Conservation (phyloP, 1,140 invertebrate species). For the Diuraphis noxia region DNA sequence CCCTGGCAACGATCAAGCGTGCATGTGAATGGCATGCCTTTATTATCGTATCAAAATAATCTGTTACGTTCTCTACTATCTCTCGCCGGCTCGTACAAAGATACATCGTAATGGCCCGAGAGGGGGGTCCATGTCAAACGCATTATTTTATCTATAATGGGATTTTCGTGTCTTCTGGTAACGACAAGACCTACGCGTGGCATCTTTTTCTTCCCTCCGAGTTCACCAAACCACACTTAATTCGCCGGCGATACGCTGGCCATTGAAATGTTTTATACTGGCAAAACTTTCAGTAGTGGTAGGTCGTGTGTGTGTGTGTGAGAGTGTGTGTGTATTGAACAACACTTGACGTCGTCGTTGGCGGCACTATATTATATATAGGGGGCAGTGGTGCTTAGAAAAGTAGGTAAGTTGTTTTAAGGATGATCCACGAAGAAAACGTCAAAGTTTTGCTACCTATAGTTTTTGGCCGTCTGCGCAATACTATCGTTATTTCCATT, state of each 20-base stretch:
- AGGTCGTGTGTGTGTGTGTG: neutral
- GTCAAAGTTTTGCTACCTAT: neutral
- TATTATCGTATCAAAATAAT: constrained; percentile 36
- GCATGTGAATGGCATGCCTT: constrained; percentile 11
- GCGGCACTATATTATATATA: neutral
- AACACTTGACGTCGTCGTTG: neutral
- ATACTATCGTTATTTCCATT: neutral
- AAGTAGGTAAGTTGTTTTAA: neutral
- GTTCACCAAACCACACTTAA: constrained; percentile 20
- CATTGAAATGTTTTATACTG: neutral
- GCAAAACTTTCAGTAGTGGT: constrained; percentile 11
- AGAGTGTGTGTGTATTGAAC: neutral
- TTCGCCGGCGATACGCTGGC: constrained; percentile 12
- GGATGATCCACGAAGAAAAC: neutral
- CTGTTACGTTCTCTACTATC: constrained; percentile 33
- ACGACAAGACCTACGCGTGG: neutral
- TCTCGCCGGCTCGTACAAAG: neutral
- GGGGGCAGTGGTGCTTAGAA: neutral
- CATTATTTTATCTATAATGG: constrained; percentile 54
- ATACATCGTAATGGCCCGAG: neutral
- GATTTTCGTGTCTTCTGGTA: constrained; percentile 50
- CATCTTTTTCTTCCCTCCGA: neutral
- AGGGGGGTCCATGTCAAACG: constrained; percentile 38
- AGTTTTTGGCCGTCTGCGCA: neutral
- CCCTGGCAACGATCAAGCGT: neutral